These are phyloP conservation scores for Magallana angulata DNA, from an alignment of 1,140 invertebrate species.

Conservation along the genomic window DNA sequence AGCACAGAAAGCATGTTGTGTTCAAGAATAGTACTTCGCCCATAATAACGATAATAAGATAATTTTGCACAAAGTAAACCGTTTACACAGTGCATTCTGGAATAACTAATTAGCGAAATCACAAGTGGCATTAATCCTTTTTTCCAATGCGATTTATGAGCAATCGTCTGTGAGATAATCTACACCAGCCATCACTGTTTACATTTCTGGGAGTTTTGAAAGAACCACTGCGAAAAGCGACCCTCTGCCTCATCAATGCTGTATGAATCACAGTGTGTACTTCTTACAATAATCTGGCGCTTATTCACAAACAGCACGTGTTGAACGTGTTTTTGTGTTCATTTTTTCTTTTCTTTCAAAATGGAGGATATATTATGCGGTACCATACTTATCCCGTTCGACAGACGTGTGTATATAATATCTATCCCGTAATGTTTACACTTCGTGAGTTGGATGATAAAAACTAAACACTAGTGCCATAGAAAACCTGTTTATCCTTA, in stretches of 20 bases:
- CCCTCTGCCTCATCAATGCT: conserved; percentile 6
- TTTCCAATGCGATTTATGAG: not conserved
- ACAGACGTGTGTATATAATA: not conserved
- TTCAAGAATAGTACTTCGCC: too few relatives aligned
- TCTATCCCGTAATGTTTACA: not conserved
- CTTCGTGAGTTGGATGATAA: not conserved
- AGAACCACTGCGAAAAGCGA: not conserved
- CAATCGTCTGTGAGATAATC: conserved; percentile 15
- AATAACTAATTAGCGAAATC: too few relatives aligned
- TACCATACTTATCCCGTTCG: not conserved
- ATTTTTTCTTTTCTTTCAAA: conserved; percentile 4
- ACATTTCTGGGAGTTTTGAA: conserved; percentile 8
- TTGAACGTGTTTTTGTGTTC: too few relatives aligned
- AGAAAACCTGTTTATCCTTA: not conserved
- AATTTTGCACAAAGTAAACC: too few relatives aligned
- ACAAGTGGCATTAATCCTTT: not conserved
- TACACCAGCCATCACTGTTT: not conserved
- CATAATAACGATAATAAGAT: too few relatives aligned
- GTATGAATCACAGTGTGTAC: not conserved
- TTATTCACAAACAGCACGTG: conserved; percentile 19
- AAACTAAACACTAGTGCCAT: not conserved
- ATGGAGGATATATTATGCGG: conserved; percentile 1
- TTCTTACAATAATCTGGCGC: not conserved
- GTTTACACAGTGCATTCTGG: too few relatives aligned
- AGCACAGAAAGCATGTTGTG: too few relatives aligned